Evolutionary conservation across 2,888 invertebrate species (phyloP), one percentile per base, ranked within the genome.

Genomic region (Pachydiplax longipennis): DNA sequence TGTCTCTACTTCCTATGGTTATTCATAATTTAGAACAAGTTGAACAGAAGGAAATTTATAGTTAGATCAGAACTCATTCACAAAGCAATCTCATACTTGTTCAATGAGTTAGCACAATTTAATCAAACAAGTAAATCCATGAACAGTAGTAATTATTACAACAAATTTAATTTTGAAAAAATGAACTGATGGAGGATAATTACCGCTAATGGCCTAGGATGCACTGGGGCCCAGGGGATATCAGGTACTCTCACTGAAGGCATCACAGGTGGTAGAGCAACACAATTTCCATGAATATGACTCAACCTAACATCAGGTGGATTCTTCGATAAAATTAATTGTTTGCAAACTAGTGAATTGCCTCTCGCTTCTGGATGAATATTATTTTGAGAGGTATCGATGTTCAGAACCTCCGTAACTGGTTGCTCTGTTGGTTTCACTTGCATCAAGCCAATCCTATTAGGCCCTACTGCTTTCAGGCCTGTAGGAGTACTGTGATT

Each of bases 161-260:
- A 53, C 10, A 44, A 44, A 44, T 8, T 44, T 44, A 53, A 18
- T 18, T 18, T 18, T 53, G 1, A 18, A 82, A 10, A 18, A 87
- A 22, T 22, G 18, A 22, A 5, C 5, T 35, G 22, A 87, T 22
- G 61, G 22, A n/a, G 8, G 35, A 35, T 31, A 87, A 61, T 87
- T 87, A 87, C 87, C 87, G 37, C 87, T 22, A 87, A 61, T 37
- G 87, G 61, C 61, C 61, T 87, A 22, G 87, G 87, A 87, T 87
- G 87, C 8, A 61, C 65, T 15, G 87, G 12, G 40, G 87, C 58
- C 87, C 87, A 87, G 87, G 87, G 37, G n/a, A 87, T 22, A 65
- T 87, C 87, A 87, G 61, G 87, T 87, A 87, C 87, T 61, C 87
- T 58, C 3, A 65, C 37, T 87, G 87, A 37, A 18, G 87, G 87